A percentile compares a stretch with the other conserved stretches of the same genome.
Conservation (phyloP, 2,113 vertebrate genomes). For the Macroglossus sobrinus region DNA sequence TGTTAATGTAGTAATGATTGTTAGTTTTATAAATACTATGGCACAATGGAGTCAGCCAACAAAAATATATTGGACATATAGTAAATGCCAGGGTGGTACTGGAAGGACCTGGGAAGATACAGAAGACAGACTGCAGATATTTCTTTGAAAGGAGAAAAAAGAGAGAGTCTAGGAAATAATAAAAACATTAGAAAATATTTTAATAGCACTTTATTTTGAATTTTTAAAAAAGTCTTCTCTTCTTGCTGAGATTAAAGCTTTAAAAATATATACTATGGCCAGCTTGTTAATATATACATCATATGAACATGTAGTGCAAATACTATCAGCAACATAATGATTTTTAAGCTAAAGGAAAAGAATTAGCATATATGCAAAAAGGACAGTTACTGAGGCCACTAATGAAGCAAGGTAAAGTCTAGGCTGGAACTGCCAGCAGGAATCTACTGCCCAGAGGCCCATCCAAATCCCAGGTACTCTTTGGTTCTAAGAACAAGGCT, state of each 20-base stretch:
- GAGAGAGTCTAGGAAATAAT: constrained; percentile 19
- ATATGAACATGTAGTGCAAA: neutral
- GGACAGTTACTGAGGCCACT: neutral
- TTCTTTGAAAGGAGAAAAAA: constrained; percentile 37
- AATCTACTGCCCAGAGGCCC: neutral
- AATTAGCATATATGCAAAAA: constrained; percentile 21
- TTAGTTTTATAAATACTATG: neutral
- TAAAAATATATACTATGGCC: constrained; percentile 5
- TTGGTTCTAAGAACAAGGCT: neutral
- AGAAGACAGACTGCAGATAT: neutral
- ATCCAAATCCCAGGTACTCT: neutral
- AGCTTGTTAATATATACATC: neutral
- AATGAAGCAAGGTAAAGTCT: neutral
- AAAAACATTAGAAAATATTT: constrained; percentile 23
- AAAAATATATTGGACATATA: neutral
- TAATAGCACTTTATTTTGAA: constrained; percentile 25
- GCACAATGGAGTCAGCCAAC: neutral
- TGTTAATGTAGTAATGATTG: neutral
- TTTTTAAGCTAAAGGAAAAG: constrained; percentile 34
- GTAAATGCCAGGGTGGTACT: neutral
- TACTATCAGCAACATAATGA: neutral
- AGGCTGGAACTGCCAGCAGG: neutral
- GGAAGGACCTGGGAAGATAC: neutral
- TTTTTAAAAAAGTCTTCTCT: neutral
- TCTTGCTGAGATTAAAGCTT: constrained; percentile 29